Conservation (phyloP, 2,113 vertebrate genomes). For the Oreochromis tanganicae region DNA sequence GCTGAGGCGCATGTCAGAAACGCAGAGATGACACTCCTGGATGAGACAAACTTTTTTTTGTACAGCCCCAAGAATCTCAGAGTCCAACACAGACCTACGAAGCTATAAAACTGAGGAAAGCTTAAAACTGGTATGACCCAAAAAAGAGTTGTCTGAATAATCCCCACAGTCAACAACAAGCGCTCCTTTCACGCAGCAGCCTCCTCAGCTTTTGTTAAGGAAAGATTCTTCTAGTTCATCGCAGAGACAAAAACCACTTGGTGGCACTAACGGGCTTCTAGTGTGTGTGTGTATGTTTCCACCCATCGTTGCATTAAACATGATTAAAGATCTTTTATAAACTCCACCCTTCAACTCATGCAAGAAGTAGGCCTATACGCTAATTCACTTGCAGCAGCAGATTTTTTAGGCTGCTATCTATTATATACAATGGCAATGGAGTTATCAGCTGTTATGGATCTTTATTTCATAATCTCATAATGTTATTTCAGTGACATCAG, state of each 20-base stretch:
- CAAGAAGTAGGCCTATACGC: background rate
- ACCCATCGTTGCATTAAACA: constrained; percentile 1
- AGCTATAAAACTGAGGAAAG: background rate
- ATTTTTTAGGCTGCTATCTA: background rate
- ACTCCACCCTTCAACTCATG: background rate
- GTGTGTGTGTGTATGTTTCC: background rate
- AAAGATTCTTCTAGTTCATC: background rate
- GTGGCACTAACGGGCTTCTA: constrained; percentile 12
- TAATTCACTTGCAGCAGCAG: background rate
- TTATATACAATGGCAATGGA: background rate
- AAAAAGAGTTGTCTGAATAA: background rate
- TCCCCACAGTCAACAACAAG: background rate
- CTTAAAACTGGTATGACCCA: background rate
- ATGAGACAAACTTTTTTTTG: background rate
- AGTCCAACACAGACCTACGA: background rate
- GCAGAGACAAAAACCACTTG: background rate
- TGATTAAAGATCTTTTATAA: background rate
- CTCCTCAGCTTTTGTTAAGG: background rate
- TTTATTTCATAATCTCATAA: background rate
- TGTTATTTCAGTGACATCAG: background rate
- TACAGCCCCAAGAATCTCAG: background rate
- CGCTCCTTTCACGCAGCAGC: background rate
- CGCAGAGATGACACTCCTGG: background rate
- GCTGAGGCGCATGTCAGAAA: constrained; percentile 34
- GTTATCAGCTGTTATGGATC: too few relatives aligned